phyloP scores from a whole-genome alignment of 1,140 invertebrate genomes.

The Eupeodes corollae region DNA sequence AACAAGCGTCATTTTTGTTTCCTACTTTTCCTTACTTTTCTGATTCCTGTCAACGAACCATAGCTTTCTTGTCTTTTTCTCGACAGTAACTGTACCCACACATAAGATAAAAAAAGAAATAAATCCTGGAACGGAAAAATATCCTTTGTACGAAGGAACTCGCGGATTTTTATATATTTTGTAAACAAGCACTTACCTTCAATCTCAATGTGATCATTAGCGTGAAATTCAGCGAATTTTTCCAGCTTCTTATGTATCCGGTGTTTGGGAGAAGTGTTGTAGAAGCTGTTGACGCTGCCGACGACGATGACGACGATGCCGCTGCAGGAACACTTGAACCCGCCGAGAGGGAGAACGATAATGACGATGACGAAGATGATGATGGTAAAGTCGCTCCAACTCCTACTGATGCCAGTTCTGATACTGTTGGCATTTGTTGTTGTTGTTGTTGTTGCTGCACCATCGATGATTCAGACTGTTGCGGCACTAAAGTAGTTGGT shows the following conservation, averaged over 20 bases:
- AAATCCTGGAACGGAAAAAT: too few species aligned
- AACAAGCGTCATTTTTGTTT: too few species aligned
- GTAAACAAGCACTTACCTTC: constrained; percentile 16
- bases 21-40: too few species aligned
- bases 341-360: constrained; percentile 3
- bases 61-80: too few species aligned
- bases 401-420: background rate
- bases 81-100: too few species aligned
- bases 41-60: too few species aligned
- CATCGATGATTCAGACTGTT: constrained; percentile 1
- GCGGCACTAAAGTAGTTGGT: background rate
- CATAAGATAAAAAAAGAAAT: too few species aligned
- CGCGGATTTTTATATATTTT: too few species aligned
- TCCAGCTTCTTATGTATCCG: constrained; percentile 30
- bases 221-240: constrained; percentile 29
- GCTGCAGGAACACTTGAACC: constrained; percentile 5
- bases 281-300: constrained; percentile 4
- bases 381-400: background rate
- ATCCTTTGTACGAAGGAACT: too few species aligned
- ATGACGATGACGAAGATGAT: constrained; percentile 3
- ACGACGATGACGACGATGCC: background rate
- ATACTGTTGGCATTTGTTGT: constrained; percentile 2
- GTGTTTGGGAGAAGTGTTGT: constrained; percentile 25
- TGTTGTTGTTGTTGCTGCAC: constrained; percentile 11
- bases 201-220: constrained; percentile 29